These are phyloP conservation scores for Amblyteles armatorius DNA, from an alignment of 2,888 invertebrate genomes.

Conservation along the genomic window DNA sequence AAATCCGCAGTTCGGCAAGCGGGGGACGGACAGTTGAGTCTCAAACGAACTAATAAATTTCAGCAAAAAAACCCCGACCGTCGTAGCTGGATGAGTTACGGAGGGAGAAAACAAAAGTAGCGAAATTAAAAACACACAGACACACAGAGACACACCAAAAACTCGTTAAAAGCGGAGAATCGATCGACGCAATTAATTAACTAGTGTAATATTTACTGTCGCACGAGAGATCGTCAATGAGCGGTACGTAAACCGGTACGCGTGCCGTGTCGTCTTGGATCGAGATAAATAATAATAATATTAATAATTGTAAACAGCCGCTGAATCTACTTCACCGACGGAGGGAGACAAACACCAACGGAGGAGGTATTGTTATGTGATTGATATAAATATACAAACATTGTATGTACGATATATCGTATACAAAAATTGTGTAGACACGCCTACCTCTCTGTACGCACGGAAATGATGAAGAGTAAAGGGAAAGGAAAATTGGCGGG, in stretches of 20 bases:
- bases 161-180: background rate
- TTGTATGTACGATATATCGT: constrained; percentile 70
- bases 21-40: constrained; percentile 23
- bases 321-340: background rate
- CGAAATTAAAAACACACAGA: constrained; percentile 35
- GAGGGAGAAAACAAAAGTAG: constrained; percentile 20
- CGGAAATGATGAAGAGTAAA: constrained; percentile 36
- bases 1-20: constrained; percentile 37
- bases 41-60: constrained; percentile 32
- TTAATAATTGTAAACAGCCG: constrained; percentile 2
- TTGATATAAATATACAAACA: constrained; percentile 46
- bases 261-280: background rate
- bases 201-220: background rate
- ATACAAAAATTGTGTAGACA: constrained; percentile 63
- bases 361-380: constrained; percentile 1
- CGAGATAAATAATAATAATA: background rate
- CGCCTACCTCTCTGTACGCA: constrained; percentile 62
- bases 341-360: constrained; percentile 8
- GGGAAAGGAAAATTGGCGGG: constrained; percentile 47
- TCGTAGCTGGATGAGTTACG: constrained; percentile 38
- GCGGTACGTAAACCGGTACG: background rate
- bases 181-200: constrained; percentile 12
- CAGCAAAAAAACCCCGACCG: constrained; percentile 22
- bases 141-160: constrained; percentile 8
- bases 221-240: background rate